These are phyloP conservation scores for Scaptomyza parva DNA, from an alignment of 2,888 invertebrate species.

Conservation along the genomic window DNA sequence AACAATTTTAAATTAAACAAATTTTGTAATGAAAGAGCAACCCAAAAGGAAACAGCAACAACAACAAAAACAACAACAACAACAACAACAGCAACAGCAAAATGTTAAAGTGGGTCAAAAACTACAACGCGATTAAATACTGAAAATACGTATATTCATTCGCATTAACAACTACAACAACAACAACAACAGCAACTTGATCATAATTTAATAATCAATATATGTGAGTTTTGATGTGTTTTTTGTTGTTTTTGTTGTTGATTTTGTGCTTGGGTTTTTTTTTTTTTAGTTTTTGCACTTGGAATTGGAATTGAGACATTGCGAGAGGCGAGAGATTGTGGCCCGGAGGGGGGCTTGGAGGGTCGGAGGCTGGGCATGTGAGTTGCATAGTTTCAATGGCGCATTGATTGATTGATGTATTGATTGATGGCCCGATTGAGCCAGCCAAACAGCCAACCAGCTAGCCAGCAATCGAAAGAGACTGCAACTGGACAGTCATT, in stretches of 20 bases:
- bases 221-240: constrained; percentile 26
- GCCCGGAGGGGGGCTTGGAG: constrained; percentile 11
- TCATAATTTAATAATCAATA: constrained; percentile 64
- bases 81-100: constrained; percentile 33
- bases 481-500: constrained; percentile 52
- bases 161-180: constrained; percentile 33
- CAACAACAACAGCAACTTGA: constrained; percentile 49
- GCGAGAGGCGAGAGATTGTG: constrained; percentile 14
- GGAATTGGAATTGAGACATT: constrained; percentile 35
- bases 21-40: constrained; percentile 75
- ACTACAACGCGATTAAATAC: constrained; percentile 54
- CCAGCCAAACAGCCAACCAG: background rate
- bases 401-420: constrained; percentile 60
- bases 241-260: constrained; percentile 6
- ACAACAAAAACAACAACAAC: constrained; percentile 35
- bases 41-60: constrained; percentile 55
- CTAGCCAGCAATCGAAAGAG: constrained; percentile 13
- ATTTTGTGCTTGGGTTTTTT: constrained; percentile 1
- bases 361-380: constrained; percentile 36
- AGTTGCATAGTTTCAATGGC: constrained; percentile 67
- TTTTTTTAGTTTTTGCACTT: constrained; percentile 28
- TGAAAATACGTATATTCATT: constrained; percentile 22
- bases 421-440: constrained; percentile 48
- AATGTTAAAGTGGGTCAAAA: constrained; percentile 65
- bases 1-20: constrained; percentile 78